Evolutionary conservation across 2,113 vertebrate genomes (phyloP).

Genomic region (Echinops telfairi): DNA sequence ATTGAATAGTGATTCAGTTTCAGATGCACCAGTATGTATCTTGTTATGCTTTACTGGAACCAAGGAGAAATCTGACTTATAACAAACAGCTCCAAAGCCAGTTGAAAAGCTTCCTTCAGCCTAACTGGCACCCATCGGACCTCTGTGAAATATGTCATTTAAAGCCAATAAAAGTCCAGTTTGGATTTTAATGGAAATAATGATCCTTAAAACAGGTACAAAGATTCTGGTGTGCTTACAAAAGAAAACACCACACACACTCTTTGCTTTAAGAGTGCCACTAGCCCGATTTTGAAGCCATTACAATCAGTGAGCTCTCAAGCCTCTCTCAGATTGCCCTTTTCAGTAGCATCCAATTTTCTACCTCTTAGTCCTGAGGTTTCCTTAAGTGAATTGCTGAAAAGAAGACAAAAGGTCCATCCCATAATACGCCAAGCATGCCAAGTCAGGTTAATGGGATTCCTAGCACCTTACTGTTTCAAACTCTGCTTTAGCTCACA

Average conservation of each 20-base stretch:
- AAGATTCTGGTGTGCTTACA: constrained; percentile 18
- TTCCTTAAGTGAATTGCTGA: constrained; percentile 66
- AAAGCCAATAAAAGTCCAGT: constrained; percentile 27
- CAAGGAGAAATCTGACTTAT: background rate
- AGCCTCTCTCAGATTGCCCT: constrained; percentile 27
- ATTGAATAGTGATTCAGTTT: constrained; percentile 5
- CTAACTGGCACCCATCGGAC: background rate
- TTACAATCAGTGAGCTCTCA: constrained; percentile 77
- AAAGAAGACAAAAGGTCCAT: constrained; percentile 62
- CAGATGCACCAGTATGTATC: background rate
- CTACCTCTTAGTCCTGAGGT: constrained; percentile 59
- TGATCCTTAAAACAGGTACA: constrained; percentile 62
- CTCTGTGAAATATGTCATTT: constrained; percentile 4
- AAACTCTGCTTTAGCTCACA: constrained; percentile 15
- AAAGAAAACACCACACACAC: constrained; percentile 21
- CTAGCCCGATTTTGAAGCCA: constrained; percentile 57
- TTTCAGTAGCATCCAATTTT: constrained; percentile 65
- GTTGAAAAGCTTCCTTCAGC: background rate
- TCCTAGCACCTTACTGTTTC: constrained; percentile 14
- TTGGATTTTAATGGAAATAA: constrained; percentile 62
- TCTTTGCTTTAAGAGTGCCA: background rate
- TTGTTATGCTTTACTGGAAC: background rate
- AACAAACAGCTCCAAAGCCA: background rate
- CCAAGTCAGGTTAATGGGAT: constrained; percentile 20
- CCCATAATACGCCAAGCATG: constrained; percentile 3